Conservation (phyloP, 2,113 vertebrate species). For the Archocentrus centrarchus region DNA sequence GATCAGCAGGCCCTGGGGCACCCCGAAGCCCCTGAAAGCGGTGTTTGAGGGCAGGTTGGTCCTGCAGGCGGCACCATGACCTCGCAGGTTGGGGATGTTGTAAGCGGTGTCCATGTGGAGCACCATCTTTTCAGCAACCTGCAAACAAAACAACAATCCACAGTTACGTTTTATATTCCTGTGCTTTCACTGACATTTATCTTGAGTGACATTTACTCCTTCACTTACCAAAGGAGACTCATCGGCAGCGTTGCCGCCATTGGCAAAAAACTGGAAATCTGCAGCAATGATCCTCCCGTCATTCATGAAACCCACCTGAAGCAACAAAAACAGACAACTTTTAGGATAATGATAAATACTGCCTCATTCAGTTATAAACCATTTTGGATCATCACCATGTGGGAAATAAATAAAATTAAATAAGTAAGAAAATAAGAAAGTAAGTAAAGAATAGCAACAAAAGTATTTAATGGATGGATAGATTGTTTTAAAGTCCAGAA, state of each 20-base stretch:
- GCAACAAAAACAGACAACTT: not conserved
- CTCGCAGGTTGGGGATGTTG: slow-evolving; percentile 84
- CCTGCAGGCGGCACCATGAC: slow-evolving; percentile 77
- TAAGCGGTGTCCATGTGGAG: slow-evolving; percentile 86
- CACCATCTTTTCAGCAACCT: slow-evolving; percentile 84
- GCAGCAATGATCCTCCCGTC: slow-evolving; percentile 39
- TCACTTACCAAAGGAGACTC: slow-evolving; percentile 34
- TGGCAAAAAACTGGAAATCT: slow-evolving; percentile 39
- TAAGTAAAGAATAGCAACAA: too few relatives aligned
- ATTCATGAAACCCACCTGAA: slow-evolving; percentile 39
- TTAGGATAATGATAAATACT: not conserved
- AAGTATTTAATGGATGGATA: too few relatives aligned
- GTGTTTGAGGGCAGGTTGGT: slow-evolving; percentile 91
- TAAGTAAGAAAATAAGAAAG: too few relatives aligned
- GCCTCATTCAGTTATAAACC: too few relatives aligned
- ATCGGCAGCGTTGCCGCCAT: slow-evolving; percentile 26
- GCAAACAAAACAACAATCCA: not conserved
- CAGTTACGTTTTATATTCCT: fast-evolving
- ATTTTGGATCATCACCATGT: too few relatives aligned
- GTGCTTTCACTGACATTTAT: not conserved
- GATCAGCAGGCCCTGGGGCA: slow-evolving; percentile 81
- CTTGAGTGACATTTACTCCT: not conserved
- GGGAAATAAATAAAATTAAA: too few relatives aligned
- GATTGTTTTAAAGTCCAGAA: too few relatives aligned
- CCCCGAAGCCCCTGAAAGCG: slow-evolving; percentile 86